These are phyloP conservation scores for Pempheris klunzingeri DNA, from an alignment of 2,797 vertebrate genomes.

Conservation along the genomic window DNA sequence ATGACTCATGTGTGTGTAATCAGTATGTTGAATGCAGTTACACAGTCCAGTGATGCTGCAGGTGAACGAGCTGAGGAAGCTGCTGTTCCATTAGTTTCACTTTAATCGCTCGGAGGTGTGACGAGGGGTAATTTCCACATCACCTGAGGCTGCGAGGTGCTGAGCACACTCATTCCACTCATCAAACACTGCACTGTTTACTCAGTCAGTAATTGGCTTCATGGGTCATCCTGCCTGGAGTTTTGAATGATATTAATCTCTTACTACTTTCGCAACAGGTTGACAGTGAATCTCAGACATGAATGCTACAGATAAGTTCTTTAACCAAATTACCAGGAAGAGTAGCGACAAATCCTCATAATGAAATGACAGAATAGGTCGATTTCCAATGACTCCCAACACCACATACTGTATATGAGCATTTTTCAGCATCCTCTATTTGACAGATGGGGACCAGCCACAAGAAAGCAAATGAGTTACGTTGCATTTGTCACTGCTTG, in stretches of 20 bases:
- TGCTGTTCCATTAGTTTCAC: slow-evolving; percentile 16
- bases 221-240: background rate
- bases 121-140: background rate
- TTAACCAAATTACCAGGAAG: background rate
- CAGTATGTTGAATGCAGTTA: background rate
- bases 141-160: slow-evolving; percentile 8
- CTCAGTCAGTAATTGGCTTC: background rate
- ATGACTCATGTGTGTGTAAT: slow-evolving; percentile 4
- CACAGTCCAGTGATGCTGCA: slow-evolving; percentile 25
- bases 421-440: too few species aligned
- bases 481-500: too few species aligned
- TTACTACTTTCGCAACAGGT: background rate
- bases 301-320: background rate
- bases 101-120: slow-evolving; percentile 2
- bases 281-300: background rate
- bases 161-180: slow-evolving; percentile 3
- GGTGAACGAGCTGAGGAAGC: slow-evolving; percentile 30
- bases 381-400: too few species aligned
- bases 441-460: too few species aligned
- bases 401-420: too few species aligned
- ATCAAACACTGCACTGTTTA: slow-evolving; percentile 1
- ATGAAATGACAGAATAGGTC: too few species aligned
- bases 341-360: background rate
- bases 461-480: too few species aligned
- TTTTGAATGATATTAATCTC: background rate